Evolutionary conservation across 35 echinoderm and acorn worm species (phyloP).

Genomic region (Amphiura filiformis): DNA sequence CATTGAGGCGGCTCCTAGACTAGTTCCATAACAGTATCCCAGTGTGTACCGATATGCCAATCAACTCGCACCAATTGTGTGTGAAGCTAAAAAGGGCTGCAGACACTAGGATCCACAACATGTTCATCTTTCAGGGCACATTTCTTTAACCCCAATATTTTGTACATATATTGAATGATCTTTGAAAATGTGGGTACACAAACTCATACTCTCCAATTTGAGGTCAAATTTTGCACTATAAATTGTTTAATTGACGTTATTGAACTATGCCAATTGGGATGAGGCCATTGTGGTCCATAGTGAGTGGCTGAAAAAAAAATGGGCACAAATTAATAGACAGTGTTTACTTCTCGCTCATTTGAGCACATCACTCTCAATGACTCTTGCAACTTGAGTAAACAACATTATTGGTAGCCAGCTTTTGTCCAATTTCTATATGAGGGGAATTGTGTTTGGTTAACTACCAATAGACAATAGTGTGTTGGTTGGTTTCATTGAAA

Average conservation of each 20-base stretch:
- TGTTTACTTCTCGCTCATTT: constrained; percentile 7
- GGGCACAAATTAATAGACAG: background rate
- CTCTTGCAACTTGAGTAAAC: constrained; percentile 5
- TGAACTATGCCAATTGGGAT: too few species aligned
- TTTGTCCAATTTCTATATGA: background rate
- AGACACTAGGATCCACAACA: too few species aligned
- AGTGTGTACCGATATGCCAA: background rate
- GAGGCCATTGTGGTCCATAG: too few species aligned
- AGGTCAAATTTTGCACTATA: too few species aligned
- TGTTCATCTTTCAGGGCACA: too few species aligned
- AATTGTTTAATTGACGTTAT: too few species aligned
- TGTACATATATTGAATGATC: too few species aligned
- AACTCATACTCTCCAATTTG: too few species aligned
- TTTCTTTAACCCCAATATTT: too few species aligned
- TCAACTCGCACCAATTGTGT: background rate
- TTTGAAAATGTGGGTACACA: too few species aligned
- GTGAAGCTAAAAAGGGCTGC: background rate
- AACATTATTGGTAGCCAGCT: constrained; percentile 11
- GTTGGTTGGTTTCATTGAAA: background rate
- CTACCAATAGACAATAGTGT: background rate
- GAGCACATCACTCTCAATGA: background rate
- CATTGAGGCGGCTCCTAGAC: background rate
- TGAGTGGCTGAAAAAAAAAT: too few species aligned
- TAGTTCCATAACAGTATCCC: constrained; percentile 7
- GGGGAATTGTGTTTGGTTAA: constrained; percentile 3